Conservation (phyloP, 2,113 vertebrate genomes). For the Pteruthius melanotis region DNA sequence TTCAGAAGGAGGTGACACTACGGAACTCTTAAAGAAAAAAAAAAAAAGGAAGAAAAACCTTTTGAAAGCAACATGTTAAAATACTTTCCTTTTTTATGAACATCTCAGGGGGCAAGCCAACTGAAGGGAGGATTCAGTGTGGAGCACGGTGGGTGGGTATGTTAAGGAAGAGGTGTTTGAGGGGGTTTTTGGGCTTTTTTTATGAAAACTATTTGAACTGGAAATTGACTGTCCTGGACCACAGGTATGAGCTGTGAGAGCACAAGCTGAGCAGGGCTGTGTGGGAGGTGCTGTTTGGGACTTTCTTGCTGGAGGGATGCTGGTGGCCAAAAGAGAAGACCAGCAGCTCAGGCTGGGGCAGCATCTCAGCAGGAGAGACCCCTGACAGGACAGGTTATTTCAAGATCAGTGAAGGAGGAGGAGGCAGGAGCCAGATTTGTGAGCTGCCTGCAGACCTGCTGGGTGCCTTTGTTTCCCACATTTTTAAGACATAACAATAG, state of each 20-base stretch:
- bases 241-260: not conserved
- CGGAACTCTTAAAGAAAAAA: not conserved
- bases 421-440: not conserved
- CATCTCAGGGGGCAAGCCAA: not conserved
- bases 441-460: not conserved
- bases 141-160: not conserved
- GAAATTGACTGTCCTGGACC: not conserved
- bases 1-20: not conserved
- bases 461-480: not conserved
- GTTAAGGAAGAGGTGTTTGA: not conserved
- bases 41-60: not conserved
- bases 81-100: not conserved
- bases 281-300: not conserved
- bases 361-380: not conserved
- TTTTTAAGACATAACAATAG: not conserved
- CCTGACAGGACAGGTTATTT: accelerated
- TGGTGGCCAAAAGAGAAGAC: not conserved
- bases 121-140: not conserved
- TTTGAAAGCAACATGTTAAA: not conserved
- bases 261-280: not conserved
- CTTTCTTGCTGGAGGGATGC: not conserved
- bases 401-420: not conserved
- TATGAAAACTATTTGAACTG: not conserved
- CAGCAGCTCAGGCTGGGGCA: not conserved
- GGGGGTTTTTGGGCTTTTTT: accelerated